phyloP scores from a whole-genome alignment of 2,888 invertebrate genomes.

The Drosophila nigritarsus region DNA sequence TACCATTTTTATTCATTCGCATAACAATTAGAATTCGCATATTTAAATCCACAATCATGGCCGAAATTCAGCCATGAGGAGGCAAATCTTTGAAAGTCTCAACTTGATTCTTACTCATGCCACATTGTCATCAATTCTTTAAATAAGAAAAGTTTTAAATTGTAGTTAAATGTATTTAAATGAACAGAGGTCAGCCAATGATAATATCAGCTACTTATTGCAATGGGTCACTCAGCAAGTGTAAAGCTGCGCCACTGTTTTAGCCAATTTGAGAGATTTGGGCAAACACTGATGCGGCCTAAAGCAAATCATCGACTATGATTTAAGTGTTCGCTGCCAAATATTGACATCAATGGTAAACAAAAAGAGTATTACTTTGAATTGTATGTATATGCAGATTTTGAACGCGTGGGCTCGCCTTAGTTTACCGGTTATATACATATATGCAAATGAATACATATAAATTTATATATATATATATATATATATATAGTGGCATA shows the following conservation, averaged over 20 bases:
- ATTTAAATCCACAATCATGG: constrained; percentile 64
- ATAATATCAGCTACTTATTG: constrained; percentile 1
- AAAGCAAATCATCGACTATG: constrained; percentile 44
- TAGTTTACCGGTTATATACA: constrained; percentile 31
- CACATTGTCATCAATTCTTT: constrained; percentile 46
- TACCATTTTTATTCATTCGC: background rate
- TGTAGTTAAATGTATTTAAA: background rate
- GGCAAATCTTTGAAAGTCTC: constrained; percentile 19
- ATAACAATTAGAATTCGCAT: constrained; percentile 58
- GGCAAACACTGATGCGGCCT: constrained; percentile 30
- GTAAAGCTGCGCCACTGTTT: constrained; percentile 18
- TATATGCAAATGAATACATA: background rate
- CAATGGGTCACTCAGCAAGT: constrained; percentile 29
- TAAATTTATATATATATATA: too few species aligned
- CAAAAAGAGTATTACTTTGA: constrained; percentile 38
- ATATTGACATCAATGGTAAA: constrained; percentile 70
- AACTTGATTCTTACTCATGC: constrained; percentile 27
- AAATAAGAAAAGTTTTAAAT: constrained; percentile 36
- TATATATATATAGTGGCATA: constrained; percentile 5
- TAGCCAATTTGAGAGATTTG: constrained; percentile 16
- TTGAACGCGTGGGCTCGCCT: constrained; percentile 32
- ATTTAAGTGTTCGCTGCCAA: constrained; percentile 59
- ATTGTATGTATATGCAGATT: constrained; percentile 25
- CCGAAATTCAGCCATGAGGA: constrained; percentile 1
- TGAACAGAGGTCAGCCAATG: constrained; percentile 2